phyloP scores from a whole-genome alignment of 2,888 invertebrate genomes.

The Macropis europaea region DNA sequence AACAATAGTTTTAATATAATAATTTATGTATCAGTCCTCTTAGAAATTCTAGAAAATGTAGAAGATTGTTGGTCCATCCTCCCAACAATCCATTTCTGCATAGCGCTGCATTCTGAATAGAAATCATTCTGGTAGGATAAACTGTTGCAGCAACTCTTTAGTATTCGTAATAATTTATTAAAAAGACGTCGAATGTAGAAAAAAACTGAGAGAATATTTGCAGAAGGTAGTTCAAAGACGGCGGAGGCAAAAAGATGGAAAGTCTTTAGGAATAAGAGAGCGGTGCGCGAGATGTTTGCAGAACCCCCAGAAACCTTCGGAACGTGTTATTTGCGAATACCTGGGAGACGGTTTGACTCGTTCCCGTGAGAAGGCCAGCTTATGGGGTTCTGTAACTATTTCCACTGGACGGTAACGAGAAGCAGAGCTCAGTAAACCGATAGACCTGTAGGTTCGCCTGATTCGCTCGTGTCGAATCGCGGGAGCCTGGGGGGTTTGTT shows the following conservation, averaged over 20 bases:
- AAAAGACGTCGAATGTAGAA: neutral
- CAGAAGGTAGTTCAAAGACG: neutral
- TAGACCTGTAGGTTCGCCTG: conserved; percentile 13
- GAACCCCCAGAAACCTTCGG: conserved; percentile 56
- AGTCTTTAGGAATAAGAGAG: conserved; percentile 54
- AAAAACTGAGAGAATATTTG: conserved; percentile 6
- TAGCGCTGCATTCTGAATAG: no score
- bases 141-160: no score
- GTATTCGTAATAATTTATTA: neutral
- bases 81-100: no score
- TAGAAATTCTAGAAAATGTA: no score
- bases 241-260: neutral
- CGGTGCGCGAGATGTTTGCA: conserved; percentile 63
- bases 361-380: conserved; percentile 62
- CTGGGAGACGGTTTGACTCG: conserved; percentile 57
- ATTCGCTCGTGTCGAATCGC: conserved; percentile 15
- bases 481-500: conserved; percentile 5
- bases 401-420: conserved; percentile 51
- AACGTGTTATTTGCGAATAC: conserved; percentile 68
- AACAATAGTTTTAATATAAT: no score
- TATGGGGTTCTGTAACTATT: conserved; percentile 55
- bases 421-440: conserved; percentile 52
- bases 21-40: no score
- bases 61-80: no score
- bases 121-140: no score